These are phyloP conservation scores for Nylanderia fulva DNA, from an alignment of 1,140 invertebrate genomes.

Conservation along the genomic window DNA sequence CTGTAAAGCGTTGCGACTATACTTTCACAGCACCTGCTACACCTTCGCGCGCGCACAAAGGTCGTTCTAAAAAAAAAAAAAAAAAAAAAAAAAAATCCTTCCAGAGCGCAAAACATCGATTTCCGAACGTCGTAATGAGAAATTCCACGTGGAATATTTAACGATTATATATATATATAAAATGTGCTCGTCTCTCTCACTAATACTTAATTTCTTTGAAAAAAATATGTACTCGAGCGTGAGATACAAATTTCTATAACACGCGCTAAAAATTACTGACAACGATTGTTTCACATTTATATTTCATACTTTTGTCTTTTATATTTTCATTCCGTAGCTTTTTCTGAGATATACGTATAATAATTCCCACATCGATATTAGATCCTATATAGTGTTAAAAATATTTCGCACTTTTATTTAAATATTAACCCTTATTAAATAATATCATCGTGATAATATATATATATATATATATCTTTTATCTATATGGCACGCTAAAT, in stretches of 20 bases:
- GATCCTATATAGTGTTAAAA: background rate
- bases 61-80: slow-evolving; percentile 40
- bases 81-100: slow-evolving; percentile 46
- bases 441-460: background rate
- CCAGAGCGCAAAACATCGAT: slow-evolving; percentile 3
- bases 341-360: background rate
- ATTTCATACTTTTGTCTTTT: background rate
- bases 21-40: slow-evolving; percentile 55
- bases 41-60: slow-evolving; percentile 52
- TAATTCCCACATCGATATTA: background rate
- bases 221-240: background rate
- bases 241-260: background rate
- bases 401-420: background rate
- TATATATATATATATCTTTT: background rate
- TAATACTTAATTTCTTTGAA: background rate
- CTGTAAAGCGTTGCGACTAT: slow-evolving; percentile 68
- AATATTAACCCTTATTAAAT: background rate
- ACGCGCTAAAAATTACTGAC: background rate
- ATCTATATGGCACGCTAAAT: background rate
- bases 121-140: slow-evolving; percentile 17
- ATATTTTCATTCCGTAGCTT: background rate
- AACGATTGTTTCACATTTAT: background rate
- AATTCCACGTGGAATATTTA: background rate
- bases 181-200: background rate
- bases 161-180: background rate